phyloP scores from a whole-genome alignment of 2,113 vertebrate species.

The Paracanthobrama guichenoti region DNA sequence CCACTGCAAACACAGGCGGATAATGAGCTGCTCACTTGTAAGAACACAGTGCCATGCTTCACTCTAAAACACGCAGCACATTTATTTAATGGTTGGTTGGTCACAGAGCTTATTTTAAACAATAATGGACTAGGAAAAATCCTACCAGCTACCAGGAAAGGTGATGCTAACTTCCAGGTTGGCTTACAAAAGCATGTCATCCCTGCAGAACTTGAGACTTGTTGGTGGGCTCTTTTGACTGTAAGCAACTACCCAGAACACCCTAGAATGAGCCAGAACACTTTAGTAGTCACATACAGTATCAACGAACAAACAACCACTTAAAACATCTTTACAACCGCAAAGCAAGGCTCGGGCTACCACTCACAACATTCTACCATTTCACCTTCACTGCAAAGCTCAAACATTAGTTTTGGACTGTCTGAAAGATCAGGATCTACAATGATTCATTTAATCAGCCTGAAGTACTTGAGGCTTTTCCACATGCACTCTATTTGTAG shows the following conservation, averaged over 20 bases:
- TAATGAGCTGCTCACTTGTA: no score
- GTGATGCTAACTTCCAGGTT: neutral
- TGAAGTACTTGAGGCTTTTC: neutral
- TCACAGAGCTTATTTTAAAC: neutral
- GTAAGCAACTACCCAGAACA: neutral
- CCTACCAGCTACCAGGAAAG: neutral
- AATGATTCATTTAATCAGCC: constrained; percentile 13
- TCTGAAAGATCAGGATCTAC: constrained; percentile 3
- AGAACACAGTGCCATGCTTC: no score
- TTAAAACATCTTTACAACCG: neutral
- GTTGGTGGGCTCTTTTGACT: neutral
- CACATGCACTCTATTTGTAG: neutral
- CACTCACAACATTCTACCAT: neutral
- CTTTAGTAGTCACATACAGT: neutral
- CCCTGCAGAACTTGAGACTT: neutral
- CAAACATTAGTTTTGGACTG: neutral
- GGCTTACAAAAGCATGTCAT: neutral
- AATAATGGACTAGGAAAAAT: neutral
- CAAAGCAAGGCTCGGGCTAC: neutral
- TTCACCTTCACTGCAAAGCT: neutral
- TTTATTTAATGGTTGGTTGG: no score
- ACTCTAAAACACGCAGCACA: no score
- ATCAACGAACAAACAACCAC: neutral
- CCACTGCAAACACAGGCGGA: no score
- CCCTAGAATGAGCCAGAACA: neutral